Evolutionary conservation across 2,113 vertebrate genomes (phyloP).

Genomic region (Austrofundulus limnaeus): DNA sequence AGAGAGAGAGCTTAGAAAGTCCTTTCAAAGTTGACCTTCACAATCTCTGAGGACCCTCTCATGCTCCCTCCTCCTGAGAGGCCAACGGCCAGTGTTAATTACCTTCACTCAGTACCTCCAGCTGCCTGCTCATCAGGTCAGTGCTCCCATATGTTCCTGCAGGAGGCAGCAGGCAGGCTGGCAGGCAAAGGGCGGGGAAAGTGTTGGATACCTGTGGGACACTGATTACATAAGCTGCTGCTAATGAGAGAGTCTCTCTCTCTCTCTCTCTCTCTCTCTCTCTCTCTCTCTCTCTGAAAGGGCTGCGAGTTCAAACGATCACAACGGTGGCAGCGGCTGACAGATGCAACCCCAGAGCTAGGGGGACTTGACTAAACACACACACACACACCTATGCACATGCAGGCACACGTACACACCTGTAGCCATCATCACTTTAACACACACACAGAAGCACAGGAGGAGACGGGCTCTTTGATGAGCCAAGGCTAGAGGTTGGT

Average conservation of each 20-base stretch:
- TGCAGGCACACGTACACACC: conserved; percentile 44
- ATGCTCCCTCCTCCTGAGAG: conserved; percentile 58
- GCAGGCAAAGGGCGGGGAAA: conserved; percentile 48
- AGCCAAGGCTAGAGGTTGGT: conserved; percentile 71
- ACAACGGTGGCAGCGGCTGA: conserved; percentile 70
- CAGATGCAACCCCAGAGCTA: conserved; percentile 71
- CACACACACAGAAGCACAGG: conserved; percentile 51
- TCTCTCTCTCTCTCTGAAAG: conserved; percentile 74
- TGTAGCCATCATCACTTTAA: conserved; percentile 37
- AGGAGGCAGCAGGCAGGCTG: conserved; percentile 59
- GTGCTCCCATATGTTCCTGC: conserved; percentile 67
- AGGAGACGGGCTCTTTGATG: conserved; percentile 72
- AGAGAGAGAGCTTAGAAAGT: conserved; percentile 19
- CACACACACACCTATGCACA: conserved; percentile 36
- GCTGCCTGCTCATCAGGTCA: conserved; percentile 74
- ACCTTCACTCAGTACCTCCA: conserved; percentile 66
- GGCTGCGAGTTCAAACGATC: conserved; percentile 78
- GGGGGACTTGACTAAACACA: conserved; percentile 70
- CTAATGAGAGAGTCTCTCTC: conserved; percentile 77
- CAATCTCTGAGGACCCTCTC: conserved; percentile 62
- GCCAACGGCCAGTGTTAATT: conserved; percentile 73
- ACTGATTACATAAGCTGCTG: conserved; percentile 78
- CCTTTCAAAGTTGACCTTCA: conserved; percentile 71
- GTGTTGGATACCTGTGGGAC: conserved; percentile 75
- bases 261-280: conserved; percentile 70